phyloP scores from a whole-genome alignment of 2,113 vertebrate species.

The Erythrocercus mccallii region DNA sequence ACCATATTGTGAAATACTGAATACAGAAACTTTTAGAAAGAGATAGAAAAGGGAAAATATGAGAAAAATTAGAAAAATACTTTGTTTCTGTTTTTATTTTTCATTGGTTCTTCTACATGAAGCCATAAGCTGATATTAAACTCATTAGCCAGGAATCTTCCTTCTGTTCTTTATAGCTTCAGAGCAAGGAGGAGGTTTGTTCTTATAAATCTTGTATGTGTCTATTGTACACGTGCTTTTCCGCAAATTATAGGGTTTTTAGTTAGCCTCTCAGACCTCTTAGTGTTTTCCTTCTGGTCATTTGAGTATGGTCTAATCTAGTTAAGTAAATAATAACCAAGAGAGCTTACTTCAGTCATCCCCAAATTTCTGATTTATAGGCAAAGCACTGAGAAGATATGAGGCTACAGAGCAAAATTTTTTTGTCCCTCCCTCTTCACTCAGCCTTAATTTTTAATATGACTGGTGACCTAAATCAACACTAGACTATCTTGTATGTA shows the following conservation, averaged over 20 bases:
- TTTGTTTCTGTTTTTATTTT: neutral
- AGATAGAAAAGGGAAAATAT: neutral
- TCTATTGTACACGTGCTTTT: neutral
- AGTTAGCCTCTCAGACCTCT: constrained; percentile 30
- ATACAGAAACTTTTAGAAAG: neutral
- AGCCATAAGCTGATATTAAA: constrained; percentile 17
- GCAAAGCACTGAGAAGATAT: neutral
- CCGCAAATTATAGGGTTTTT: neutral
- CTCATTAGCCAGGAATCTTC: constrained; percentile 5
- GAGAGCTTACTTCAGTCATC: neutral
- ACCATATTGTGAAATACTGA: neutral
- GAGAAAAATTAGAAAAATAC: too few relatives aligned
- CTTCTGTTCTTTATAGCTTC: constrained; percentile 2
- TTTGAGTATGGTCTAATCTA: constrained; percentile 10
- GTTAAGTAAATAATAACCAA: constrained; percentile 31
- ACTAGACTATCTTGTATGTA: neutral
- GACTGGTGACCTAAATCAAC: neutral
- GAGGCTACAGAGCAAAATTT: neutral
- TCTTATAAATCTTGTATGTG: neutral
- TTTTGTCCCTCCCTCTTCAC: neutral
- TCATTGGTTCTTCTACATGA: neutral
- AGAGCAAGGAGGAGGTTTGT: neutral
- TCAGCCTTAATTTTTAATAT: neutral
- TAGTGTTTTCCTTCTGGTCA: constrained; percentile 23
- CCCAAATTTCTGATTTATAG: neutral